Conservation (phyloP, 2,888 invertebrate species). For the Notodonta dromedarius region DNA sequence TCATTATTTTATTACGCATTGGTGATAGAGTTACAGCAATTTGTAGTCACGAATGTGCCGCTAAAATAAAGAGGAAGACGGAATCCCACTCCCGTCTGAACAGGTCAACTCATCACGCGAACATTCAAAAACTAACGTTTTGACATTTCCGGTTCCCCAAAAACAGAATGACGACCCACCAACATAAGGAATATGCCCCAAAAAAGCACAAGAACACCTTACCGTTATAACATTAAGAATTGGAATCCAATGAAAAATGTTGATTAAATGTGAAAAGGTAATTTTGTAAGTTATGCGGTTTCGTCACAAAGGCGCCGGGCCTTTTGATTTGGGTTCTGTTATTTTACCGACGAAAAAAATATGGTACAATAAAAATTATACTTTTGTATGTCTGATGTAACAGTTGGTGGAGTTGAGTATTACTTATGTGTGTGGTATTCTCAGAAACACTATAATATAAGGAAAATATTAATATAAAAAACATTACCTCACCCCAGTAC, state of each 20-base stretch:
- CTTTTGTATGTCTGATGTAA: conserved; percentile 39
- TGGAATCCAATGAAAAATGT: conserved; percentile 2
- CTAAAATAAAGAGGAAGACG: not conserved
- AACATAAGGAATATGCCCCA: conserved; percentile 29
- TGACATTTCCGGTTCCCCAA: conserved; percentile 73
- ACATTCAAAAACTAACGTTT: conserved; percentile 64
- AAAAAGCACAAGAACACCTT: conserved; percentile 18
- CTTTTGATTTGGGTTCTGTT: conserved; percentile 69
- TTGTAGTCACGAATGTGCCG: not conserved
- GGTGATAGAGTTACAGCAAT: not conserved
- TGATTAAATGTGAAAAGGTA: conserved; percentile 13
- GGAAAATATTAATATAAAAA: not conserved
- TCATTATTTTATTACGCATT: too few species aligned
- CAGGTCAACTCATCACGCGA: conserved; percentile 49
- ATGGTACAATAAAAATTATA: conserved; percentile 25
- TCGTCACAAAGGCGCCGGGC: conserved; percentile 53
- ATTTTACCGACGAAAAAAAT: conserved; percentile 52
- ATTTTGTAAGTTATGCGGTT: conserved; percentile 40
- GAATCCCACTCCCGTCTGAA: not conserved
- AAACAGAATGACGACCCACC: conserved; percentile 59
- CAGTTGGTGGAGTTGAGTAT: conserved; percentile 36
- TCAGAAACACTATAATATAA: conserved; percentile 6
- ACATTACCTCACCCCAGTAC: not conserved
- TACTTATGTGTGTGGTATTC: conserved; percentile 10
- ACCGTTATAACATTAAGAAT: conserved; percentile 18